A percentile compares a stretch with the other conserved stretches of the same genome.
Conservation (phyloP, 2,888 invertebrate species). For the Oscheius sp. region DNA sequence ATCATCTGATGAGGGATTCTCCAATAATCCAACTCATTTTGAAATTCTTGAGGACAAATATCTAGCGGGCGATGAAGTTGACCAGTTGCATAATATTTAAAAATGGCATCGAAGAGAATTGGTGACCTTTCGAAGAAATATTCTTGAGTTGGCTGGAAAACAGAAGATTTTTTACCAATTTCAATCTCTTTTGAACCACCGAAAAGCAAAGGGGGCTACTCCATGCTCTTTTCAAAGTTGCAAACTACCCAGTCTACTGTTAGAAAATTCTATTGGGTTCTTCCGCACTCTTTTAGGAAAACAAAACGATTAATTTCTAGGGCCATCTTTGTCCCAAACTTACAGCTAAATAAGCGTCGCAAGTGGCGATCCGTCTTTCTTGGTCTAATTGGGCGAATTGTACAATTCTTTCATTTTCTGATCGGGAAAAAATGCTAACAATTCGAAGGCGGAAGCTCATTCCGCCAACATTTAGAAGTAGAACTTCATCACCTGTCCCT, state of each 20-base stretch:
- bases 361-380: conserved; percentile 49
- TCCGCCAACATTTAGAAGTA: conserved; percentile 62
- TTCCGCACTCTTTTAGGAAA: not conserved
- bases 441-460: conserved; percentile 57
- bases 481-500: conserved; percentile 57
- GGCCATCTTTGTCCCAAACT: conserved; percentile 11
- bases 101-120: conserved; percentile 66
- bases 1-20: conserved; percentile 62
- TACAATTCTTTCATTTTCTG: conserved; percentile 51
- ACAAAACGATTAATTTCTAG: not conserved
- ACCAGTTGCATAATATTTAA: conserved; percentile 68
- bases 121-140: conserved; percentile 72
- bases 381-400: conserved; percentile 55
- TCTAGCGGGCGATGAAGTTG: conserved; percentile 65
- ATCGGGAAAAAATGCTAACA: conserved; percentile 54
- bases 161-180: not conserved
- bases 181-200: too few species aligned
- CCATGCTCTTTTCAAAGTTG: too few species aligned
- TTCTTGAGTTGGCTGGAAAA: conserved; percentile 62
- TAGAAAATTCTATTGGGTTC: not conserved
- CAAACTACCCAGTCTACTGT: not conserved
- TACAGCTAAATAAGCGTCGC: conserved; percentile 58
- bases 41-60: conserved; percentile 61
- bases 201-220: too few species aligned
- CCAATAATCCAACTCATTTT: conserved; percentile 65